A percentile compares a stretch with the other conserved stretches of the same genome.
phyloP scores from a whole-genome alignment of 2,797 vertebrate species.

The Premnoplex brunnescens region DNA sequence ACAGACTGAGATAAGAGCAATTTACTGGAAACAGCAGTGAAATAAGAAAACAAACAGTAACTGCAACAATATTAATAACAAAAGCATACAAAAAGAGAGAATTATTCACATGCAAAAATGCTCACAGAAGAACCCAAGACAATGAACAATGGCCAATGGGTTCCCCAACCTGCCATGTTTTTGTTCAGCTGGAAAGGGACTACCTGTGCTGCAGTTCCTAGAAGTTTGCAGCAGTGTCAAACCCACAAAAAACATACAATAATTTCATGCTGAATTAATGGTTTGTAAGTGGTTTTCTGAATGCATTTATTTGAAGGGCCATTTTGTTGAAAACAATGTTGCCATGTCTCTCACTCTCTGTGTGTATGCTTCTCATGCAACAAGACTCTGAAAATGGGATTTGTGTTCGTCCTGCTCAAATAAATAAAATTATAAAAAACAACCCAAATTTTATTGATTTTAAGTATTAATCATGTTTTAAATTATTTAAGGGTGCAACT shows the following conservation, averaged over 20 bases:
- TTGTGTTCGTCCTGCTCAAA: not conserved
- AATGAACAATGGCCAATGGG: not conserved
- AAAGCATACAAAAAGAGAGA: not conserved
- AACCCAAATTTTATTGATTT: not conserved
- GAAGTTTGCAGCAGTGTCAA: not conserved
- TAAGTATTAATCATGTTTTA: not conserved
- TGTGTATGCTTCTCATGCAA: not conserved
- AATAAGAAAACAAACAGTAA: not conserved
- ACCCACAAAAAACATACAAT: not conserved
- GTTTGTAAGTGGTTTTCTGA: not conserved
- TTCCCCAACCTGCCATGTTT: not conserved
- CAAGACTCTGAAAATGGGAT: not conserved
- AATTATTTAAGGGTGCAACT: not conserved
- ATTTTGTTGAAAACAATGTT: not conserved
- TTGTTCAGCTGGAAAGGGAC: not conserved
- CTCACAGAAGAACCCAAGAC: not conserved
- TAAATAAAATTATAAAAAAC: not conserved
- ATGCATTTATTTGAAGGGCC: not conserved
- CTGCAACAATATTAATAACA: not conserved
- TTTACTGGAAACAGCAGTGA: not conserved
- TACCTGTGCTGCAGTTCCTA: not conserved
- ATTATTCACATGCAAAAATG: not conserved
- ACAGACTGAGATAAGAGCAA: not conserved
- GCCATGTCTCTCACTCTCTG: not conserved
- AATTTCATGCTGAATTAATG: not conserved